These are phyloP conservation scores for Leucoraja erinaceus DNA, from an alignment of 2,113 vertebrate species.

Conservation along the genomic window DNA sequence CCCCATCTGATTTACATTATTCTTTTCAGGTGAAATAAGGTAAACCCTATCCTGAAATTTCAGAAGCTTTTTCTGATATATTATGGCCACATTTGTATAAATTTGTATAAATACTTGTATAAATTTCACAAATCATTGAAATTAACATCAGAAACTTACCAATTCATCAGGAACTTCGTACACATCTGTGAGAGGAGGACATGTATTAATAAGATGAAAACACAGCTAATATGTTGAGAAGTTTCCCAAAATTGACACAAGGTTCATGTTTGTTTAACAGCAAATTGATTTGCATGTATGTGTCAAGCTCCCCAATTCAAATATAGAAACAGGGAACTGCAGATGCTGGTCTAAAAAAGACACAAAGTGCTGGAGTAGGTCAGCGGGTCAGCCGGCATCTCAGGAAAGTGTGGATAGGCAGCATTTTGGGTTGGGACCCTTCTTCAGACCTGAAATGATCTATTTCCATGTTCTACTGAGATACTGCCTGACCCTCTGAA, in stretches of 20 bases:
- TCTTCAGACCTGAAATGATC: too few relatives aligned
- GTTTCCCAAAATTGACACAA: background rate
- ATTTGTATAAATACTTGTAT: too few relatives aligned
- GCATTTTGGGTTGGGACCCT: too few relatives aligned
- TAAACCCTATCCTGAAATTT: background rate
- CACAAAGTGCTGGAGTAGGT: too few relatives aligned
- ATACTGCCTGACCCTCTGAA: too few relatives aligned
- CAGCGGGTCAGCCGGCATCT: too few relatives aligned
- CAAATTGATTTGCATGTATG: background rate
- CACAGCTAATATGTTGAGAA: background rate
- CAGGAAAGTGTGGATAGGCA: too few relatives aligned
- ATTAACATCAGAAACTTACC: constrained; percentile 50
- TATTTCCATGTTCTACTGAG: too few relatives aligned
- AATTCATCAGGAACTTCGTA: constrained; percentile 65
- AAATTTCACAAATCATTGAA: background rate
- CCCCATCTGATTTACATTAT: background rate
- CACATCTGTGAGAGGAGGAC: constrained; percentile 52
- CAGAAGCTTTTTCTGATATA: background rate
- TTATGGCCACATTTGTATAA: background rate
- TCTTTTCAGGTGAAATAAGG: background rate
- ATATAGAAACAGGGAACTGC: too few relatives aligned
- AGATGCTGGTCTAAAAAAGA: too few relatives aligned
- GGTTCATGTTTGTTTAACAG: background rate
- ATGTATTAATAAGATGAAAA: background rate
- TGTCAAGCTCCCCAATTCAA: background rate